Conservation (phyloP, 2,888 invertebrate species). For the Helicoverpa assulta region DNA sequence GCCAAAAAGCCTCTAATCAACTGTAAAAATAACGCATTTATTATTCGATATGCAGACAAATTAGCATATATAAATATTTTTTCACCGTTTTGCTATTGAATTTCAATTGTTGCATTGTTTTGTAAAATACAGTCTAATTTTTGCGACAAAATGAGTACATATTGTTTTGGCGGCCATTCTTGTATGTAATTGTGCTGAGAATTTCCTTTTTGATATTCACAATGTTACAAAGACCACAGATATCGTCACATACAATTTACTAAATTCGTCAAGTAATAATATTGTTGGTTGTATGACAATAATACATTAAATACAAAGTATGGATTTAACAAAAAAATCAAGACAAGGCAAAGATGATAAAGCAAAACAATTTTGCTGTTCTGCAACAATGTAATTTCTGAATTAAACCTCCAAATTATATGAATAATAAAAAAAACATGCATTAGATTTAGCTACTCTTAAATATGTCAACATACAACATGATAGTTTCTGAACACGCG, state of each 20-base stretch:
- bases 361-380: neutral
- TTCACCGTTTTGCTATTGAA: too few relatives aligned
- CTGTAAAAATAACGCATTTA: too few relatives aligned
- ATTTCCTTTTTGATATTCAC: neutral
- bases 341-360: neutral
- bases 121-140: neutral
- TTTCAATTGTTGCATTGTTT: neutral
- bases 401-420: too few relatives aligned
- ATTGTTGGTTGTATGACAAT: neutral
- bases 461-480: conserved; percentile 12
- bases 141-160: neutral
- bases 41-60: too few relatives aligned
- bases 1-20: too few relatives aligned
- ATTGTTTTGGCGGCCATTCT: neutral
- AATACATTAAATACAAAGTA: neutral
- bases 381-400: too few relatives aligned
- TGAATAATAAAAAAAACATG: conserved; percentile 11
- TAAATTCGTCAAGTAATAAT: neutral
- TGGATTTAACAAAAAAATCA: neutral
- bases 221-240: neutral
- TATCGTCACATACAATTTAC: neutral
- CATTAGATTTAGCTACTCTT: conserved; percentile 14
- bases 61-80: too few relatives aligned
- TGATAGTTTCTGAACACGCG: conserved; percentile 38
- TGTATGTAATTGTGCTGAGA: conserved; percentile 10